Percentiles rank a stretch among this genome's conserved stretches.
Conservation (phyloP, 1,140 invertebrate genomes). For the Chrysomallon squamiferum region DNA sequence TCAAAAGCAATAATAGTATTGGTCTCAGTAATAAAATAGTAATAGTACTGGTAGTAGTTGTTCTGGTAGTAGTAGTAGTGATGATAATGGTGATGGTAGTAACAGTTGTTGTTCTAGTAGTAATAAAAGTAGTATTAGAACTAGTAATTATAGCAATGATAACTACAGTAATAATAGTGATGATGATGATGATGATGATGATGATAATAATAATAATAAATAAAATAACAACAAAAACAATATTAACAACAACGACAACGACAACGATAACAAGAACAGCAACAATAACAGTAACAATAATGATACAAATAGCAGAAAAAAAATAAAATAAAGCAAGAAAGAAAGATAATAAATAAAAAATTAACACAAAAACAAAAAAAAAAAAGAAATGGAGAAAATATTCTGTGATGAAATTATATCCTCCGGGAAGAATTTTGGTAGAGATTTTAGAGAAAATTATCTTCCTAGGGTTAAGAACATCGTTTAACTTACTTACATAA, state of each 20-base stretch:
- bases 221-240: neutral
- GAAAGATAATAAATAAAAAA: too few relatives aligned
- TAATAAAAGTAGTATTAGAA: neutral
- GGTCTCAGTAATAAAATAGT: neutral
- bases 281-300: too few relatives aligned
- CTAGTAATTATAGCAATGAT: neutral
- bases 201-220: neutral
- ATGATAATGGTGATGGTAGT: neutral
- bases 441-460: too few relatives aligned
- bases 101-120: neutral
- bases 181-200: neutral
- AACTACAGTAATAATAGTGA: neutral
- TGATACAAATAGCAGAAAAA: too few relatives aligned
- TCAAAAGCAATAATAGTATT: neutral
- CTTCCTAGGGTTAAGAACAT: too few relatives aligned
- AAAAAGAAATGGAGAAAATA: too few relatives aligned
- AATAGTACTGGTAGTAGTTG: conserved; percentile 2
- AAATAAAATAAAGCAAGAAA: too few relatives aligned
- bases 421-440: too few relatives aligned
- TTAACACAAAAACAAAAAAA: too few relatives aligned
- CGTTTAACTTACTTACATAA: too few relatives aligned
- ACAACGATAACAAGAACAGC: too few relatives aligned
- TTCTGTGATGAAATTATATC: too few relatives aligned
- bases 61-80: neutral
- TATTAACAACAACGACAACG: neutral